A percentile compares a stretch with the other conserved stretches of the same genome.
These are phyloP conservation scores for Thryonomys swinderianus DNA, from an alignment of 2,113 vertebrate species.

Conservation along the genomic window DNA sequence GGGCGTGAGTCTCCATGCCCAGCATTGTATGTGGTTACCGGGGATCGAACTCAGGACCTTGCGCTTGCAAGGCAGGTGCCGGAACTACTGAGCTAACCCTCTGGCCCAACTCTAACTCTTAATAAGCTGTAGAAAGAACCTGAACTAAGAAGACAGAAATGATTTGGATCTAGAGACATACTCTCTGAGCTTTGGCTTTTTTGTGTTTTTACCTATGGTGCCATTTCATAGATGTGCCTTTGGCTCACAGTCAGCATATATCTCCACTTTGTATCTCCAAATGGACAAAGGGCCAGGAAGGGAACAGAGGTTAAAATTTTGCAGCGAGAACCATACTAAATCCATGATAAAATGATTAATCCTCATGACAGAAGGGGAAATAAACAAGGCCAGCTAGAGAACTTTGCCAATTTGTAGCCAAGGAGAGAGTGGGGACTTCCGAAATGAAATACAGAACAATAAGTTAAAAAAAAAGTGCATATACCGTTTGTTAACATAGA, in stretches of 20 bases:
- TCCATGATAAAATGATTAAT: constrained; percentile 4
- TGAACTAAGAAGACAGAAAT: background rate
- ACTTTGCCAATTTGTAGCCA: background rate
- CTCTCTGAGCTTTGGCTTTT: background rate
- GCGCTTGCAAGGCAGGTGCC: too few species aligned
- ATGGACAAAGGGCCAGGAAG: background rate
- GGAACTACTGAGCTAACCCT: too few species aligned
- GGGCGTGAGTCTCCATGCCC: too few species aligned
- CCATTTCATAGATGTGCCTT: background rate
- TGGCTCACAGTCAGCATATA: background rate
- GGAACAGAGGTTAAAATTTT: background rate
- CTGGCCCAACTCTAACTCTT: too few species aligned
- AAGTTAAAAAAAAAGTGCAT: background rate
- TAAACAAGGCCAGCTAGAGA: background rate
- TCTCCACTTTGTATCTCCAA: background rate
- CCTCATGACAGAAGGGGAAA: background rate
- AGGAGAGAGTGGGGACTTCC: background rate
- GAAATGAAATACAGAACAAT: background rate
- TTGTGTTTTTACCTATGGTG: background rate
- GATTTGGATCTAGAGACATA: background rate
- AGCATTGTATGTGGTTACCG: too few species aligned
- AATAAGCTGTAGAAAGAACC: background rate
- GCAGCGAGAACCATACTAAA: background rate
- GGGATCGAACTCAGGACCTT: too few species aligned
- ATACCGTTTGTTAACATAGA: background rate